Conservation (phyloP, 2,113 vertebrate genomes). For the Heterocephalus glaber region DNA sequence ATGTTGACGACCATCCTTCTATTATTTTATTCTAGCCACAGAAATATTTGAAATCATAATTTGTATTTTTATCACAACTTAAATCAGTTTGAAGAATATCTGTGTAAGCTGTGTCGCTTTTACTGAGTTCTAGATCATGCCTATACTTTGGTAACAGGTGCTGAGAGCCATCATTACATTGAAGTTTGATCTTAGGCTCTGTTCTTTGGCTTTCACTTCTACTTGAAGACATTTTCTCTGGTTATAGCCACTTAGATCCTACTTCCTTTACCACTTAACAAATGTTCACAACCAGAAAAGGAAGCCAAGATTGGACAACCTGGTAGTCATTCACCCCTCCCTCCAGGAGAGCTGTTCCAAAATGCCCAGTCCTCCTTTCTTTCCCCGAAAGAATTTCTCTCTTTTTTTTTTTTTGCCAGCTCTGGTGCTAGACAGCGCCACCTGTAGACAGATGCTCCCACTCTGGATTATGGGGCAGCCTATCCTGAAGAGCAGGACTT, state of each 20-base stretch:
- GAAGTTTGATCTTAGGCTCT: not conserved
- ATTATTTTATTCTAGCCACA: not conserved
- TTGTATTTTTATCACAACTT: not conserved
- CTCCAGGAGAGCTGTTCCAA: not conserved
- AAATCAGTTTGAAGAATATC: not conserved
- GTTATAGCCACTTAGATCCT: not conserved
- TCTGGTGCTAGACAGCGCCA: not conserved
- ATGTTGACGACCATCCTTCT: not conserved
- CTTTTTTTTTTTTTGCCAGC: not conserved
- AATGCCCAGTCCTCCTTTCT: not conserved
- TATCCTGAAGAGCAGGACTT: not conserved
- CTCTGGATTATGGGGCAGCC: accelerated
- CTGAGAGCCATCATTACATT: not conserved
- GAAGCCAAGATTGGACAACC: not conserved
- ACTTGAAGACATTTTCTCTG: not conserved
- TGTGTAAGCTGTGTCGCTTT: not conserved
- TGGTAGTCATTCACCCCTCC: not conserved
- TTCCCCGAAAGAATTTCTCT: not conserved
- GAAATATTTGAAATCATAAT: not conserved
- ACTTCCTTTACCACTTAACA: not conserved
- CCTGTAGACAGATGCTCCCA: not conserved
- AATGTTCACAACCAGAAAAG: not conserved
- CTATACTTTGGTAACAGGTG: not conserved
- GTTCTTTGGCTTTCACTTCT: not conserved
- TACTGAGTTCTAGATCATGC: not conserved